phyloP scores from a whole-genome alignment of 2,888 invertebrate species.

The Leucoma salicis region DNA sequence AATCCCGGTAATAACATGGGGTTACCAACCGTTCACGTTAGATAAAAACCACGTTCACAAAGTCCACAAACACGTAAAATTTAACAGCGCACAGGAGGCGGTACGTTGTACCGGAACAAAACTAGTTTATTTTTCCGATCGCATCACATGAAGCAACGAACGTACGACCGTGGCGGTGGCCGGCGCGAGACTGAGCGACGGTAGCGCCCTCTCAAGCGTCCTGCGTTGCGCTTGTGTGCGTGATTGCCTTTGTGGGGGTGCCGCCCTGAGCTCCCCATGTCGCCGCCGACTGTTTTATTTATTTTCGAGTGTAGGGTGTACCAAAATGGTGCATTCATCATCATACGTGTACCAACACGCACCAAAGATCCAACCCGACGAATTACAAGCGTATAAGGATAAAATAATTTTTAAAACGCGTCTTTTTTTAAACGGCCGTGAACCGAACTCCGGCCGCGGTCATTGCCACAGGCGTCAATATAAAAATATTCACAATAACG shows the following conservation, averaged over 20 bases:
- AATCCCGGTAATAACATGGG: conserved; percentile 35
- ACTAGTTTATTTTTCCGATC: conserved; percentile 77
- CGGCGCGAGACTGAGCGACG: conserved; percentile 81
- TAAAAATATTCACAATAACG: conserved; percentile 66
- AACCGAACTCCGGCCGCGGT: conserved; percentile 69
- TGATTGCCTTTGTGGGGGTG: conserved; percentile 48
- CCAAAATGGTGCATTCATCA: conserved; percentile 41
- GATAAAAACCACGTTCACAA: conserved; percentile 65
- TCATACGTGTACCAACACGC: conserved; percentile 31
- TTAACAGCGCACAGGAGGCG: conserved; percentile 62
- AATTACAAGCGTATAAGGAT: conserved; percentile 42
- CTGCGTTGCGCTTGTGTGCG: conserved; percentile 53
- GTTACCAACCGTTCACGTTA: conserved; percentile 72
- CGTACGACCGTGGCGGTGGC: conserved; percentile 63
- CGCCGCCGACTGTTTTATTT: conserved; percentile 56
- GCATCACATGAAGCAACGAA: conserved; percentile 61
- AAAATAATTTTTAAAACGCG: conserved; percentile 49
- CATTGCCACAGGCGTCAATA: conserved; percentile 75
- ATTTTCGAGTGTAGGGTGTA: conserved; percentile 66
- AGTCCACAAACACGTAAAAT: conserved; percentile 69
- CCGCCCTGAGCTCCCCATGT: conserved; percentile 47
- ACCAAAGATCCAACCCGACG: conserved; percentile 28
- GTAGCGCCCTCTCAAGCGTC: conserved; percentile 69
- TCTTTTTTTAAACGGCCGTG: conserved; percentile 73
- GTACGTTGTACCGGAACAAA: conserved; percentile 69